Evolutionary conservation across 2,888 invertebrate species (phyloP).

Genomic region (Amiota minor): DNA sequence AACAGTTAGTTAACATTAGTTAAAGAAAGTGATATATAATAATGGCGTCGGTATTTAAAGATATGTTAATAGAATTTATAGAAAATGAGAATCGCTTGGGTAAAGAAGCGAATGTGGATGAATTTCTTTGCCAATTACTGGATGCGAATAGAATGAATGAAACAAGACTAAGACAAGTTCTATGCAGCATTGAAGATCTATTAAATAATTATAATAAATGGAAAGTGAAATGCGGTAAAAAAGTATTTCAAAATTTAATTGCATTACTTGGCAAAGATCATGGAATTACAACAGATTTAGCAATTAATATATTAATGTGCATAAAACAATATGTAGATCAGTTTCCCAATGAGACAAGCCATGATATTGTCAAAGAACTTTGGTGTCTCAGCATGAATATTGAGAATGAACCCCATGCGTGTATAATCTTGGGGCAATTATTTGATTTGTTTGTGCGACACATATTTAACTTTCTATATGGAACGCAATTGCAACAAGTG

Average conservation of each 20-base stretch:
- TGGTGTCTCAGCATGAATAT: conserved; percentile 51
- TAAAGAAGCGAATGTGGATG: too few species aligned
- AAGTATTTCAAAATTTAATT: conserved; percentile 58
- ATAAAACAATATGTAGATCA: conserved; percentile 55
- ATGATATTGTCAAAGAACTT: conserved; percentile 48
- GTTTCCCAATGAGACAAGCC: conserved; percentile 51
- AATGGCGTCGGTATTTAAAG: too few species aligned
- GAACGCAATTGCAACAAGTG: conserved; percentile 42
- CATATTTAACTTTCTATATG: neutral
- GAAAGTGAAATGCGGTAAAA: conserved; percentile 57
- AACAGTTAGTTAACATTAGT: too few species aligned
- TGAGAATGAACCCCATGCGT: conserved; percentile 42
- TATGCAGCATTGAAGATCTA: too few species aligned
- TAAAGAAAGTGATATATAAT: too few species aligned
- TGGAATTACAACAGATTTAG: conserved; percentile 38
- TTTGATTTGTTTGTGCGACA: conserved; percentile 55
- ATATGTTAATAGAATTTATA: too few species aligned
- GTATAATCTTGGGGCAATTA: conserved; percentile 60
- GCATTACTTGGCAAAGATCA: conserved; percentile 45
- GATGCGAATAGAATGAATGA: too few species aligned
- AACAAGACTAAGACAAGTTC: too few species aligned
- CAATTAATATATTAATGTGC: conserved; percentile 57
- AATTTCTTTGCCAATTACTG: too few species aligned
- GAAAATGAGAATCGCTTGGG: too few species aligned
- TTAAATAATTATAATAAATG: conserved; percentile 38